Evolutionary conservation across 2,797 vertebrate genomes (phyloP).

Genomic region (Spea hammondii): DNA sequence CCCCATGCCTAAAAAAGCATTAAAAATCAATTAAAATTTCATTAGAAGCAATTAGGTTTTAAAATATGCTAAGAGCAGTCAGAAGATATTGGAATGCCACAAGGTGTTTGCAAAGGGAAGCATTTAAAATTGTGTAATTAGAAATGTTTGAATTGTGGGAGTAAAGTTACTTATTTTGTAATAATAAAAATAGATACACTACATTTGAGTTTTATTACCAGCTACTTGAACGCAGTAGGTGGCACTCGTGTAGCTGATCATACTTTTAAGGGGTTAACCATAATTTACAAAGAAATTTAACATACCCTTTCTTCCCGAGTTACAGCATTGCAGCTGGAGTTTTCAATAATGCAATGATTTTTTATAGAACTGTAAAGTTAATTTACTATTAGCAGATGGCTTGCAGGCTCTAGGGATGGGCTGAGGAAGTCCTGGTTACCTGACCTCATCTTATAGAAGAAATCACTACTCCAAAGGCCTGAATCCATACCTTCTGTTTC

Average conservation of each 20-base stretch:
- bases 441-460: conserved; percentile 40
- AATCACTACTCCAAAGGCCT: conserved; percentile 32
- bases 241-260: background rate
- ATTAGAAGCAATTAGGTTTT: conserved; percentile 46
- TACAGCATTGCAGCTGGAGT: conserved; percentile 11
- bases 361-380: conserved; percentile 38
- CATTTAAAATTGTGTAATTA: conserved; percentile 45
- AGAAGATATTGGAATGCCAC: conserved; percentile 46
- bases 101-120: conserved; percentile 48
- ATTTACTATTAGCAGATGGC: conserved; percentile 50
- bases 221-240: conserved; percentile 18
- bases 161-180: conserved; percentile 20
- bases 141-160: conserved; percentile 38
- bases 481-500: conserved; percentile 41
- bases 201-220: conserved; percentile 3
- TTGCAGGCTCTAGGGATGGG: conserved; percentile 31
- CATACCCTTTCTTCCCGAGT: background rate
- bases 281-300: conserved; percentile 6
- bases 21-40: conserved; percentile 54
- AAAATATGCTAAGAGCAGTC: conserved; percentile 44
- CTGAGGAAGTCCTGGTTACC: conserved; percentile 48
- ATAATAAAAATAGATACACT: background rate
- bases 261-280: conserved; percentile 25
- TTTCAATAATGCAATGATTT: conserved; percentile 29
- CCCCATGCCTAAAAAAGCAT: conserved; percentile 46